Conservation (phyloP, 2,113 vertebrate genomes). For the Pterocles burchelli region DNA sequence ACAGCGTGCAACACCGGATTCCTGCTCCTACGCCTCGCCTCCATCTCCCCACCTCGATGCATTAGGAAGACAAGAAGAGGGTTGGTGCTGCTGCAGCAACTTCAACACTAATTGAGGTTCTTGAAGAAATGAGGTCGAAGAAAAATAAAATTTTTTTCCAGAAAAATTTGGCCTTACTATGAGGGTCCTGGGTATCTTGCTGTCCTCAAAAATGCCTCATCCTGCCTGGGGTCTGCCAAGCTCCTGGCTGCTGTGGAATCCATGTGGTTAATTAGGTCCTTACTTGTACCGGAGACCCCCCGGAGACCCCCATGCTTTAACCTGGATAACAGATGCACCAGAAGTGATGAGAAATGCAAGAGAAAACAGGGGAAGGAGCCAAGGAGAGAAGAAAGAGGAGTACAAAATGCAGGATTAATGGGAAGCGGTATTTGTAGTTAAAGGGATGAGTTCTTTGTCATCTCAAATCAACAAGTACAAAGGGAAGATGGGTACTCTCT, state of each 20-base stretch:
- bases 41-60: neutral
- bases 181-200: neutral
- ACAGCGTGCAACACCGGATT: neutral
- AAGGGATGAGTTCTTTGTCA: neutral
- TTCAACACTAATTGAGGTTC: neutral
- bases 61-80: neutral
- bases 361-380: neutral
- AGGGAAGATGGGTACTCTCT: neutral
- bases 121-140: neutral
- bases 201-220: neutral
- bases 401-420: neutral
- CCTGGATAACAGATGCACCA: neutral
- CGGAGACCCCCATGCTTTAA: neutral
- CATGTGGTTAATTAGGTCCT: neutral
- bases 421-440: neutral
- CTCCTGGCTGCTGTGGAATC: neutral
- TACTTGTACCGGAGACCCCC: neutral
- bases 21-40: neutral
- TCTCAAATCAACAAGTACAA: neutral
- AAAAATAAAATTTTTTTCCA: neutral
- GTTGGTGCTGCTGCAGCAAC: neutral
- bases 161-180: neutral
- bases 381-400: neutral
- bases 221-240: neutral
- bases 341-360: slow-evolving; percentile 17